Evolutionary conservation across 1,140 invertebrate species (phyloP).

Genomic region (Ylistrum balloti): DNA sequence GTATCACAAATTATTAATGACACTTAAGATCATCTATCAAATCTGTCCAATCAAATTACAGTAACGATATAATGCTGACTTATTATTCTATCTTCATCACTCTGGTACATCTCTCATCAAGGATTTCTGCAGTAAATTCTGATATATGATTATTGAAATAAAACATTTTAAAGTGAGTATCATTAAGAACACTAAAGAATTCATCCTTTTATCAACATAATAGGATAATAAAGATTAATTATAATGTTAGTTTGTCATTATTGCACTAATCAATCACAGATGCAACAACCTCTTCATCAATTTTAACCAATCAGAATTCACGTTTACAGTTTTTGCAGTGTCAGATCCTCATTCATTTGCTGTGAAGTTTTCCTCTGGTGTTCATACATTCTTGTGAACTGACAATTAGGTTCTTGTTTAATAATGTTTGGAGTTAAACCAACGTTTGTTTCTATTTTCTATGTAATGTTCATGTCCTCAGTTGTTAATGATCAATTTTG

Average conservation of each 20-base stretch:
- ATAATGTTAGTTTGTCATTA: neutral
- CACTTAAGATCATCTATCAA: neutral
- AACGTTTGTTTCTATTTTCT: neutral
- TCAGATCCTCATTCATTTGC: neutral
- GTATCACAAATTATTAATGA: neutral
- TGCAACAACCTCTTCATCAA: conserved; percentile 12
- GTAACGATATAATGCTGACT: neutral
- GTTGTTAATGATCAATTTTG: conserved; percentile 2
- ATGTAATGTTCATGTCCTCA: no score
- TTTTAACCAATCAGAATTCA: neutral
- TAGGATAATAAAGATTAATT: conserved; percentile 30
- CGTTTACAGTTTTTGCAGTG: neutral
- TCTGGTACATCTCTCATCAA: neutral
- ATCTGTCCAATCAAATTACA: neutral
- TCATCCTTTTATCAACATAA: neutral
- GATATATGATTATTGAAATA: neutral
- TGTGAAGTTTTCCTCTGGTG: neutral
- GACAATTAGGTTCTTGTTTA: neutral
- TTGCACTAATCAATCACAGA: neutral
- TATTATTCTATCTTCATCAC: neutral
- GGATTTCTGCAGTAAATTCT: no score
- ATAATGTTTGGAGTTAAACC: neutral
- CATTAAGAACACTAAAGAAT: no score
- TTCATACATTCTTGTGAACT: neutral
- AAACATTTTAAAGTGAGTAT: no score